These are phyloP conservation scores for Copsychus sechellarum DNA, from an alignment of 2,113 vertebrate genomes.

Conservation along the genomic window DNA sequence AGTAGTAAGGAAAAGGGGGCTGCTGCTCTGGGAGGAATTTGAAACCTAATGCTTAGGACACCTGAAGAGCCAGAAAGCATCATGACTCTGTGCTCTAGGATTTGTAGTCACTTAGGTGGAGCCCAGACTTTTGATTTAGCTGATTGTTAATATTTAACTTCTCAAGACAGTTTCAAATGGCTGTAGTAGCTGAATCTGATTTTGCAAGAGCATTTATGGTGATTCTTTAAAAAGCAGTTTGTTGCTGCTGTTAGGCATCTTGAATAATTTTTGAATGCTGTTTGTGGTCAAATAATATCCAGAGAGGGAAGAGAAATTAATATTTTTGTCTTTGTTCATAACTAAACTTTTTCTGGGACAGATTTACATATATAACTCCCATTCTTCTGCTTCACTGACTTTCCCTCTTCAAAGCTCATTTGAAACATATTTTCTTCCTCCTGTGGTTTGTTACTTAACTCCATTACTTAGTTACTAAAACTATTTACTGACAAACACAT, in stretches of 20 bases:
- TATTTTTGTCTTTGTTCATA: background rate
- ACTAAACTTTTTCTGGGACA: background rate
- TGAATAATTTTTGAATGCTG: slow-evolving; percentile 7
- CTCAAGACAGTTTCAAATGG: background rate
- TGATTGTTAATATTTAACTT: background rate
- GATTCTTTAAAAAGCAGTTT: background rate
- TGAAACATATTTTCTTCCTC: background rate
- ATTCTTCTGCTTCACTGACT: background rate
- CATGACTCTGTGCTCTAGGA: background rate
- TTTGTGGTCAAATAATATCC: background rate
- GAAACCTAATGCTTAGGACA: background rate
- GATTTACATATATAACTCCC: background rate
- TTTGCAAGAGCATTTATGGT: background rate
- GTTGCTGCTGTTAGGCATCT: background rate
- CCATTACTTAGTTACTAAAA: background rate
- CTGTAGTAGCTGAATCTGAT: background rate
- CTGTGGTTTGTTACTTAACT: background rate
- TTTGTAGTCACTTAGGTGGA: background rate
- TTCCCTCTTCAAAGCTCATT: background rate
- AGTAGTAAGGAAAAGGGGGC: background rate
- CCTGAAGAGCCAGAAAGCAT: background rate
- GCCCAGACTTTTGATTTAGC: background rate
- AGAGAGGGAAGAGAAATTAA: background rate
- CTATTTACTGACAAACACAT: background rate
- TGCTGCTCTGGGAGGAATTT: background rate